Evolutionary conservation across 2,888 invertebrate species (phyloP).

Genomic region (Orthonevra nobilis): DNA sequence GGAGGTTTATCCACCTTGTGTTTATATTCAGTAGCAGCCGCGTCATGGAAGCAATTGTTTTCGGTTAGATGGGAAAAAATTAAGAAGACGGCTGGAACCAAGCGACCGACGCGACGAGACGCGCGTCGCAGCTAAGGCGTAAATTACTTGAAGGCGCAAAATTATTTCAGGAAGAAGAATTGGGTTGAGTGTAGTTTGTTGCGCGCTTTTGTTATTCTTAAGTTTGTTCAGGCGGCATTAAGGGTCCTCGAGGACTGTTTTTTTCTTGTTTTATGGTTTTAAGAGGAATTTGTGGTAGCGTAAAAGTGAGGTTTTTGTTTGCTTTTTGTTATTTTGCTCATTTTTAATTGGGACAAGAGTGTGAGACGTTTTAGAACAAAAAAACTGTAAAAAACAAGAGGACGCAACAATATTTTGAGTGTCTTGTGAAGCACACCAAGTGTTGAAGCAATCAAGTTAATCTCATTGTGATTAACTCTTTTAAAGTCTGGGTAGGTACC

Average conservation of each 20-base stretch:
- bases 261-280: neutral
- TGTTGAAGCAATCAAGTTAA: too few relatives aligned
- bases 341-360: too few relatives aligned
- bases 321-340: too few relatives aligned
- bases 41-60: constrained; percentile 37
- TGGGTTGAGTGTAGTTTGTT: constrained; percentile 28
- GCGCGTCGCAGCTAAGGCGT: constrained; percentile 25
- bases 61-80: constrained; percentile 6
- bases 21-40: neutral
- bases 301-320: too few relatives aligned
- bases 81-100: neutral
- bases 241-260: too few relatives aligned
- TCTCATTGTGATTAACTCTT: too few relatives aligned
- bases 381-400: too few relatives aligned
- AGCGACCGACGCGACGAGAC: too few relatives aligned
- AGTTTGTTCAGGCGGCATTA: neutral
- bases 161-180: constrained; percentile 31
- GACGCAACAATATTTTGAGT: too few relatives aligned
- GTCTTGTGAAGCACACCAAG: too few relatives aligned
- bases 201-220: neutral
- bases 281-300: neutral
- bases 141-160: constrained; percentile 40
- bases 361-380: too few relatives aligned
- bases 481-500: too few relatives aligned
- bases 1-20: neutral